phyloP scores from a whole-genome alignment of 2,888 invertebrate species.

The Rhorus exstirpatorius region DNA sequence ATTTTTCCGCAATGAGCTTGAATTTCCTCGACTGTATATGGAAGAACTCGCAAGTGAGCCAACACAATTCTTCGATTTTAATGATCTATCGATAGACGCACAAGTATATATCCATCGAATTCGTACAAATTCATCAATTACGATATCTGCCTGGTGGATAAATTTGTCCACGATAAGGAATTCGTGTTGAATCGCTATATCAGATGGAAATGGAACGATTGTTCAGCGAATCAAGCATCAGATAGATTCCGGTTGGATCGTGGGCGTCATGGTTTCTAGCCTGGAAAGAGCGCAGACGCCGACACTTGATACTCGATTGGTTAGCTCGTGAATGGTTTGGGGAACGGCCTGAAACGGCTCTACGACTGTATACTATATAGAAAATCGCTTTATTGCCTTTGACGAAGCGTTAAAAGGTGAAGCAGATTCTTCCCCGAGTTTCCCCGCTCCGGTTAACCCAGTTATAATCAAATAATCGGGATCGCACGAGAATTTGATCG shows the following conservation, averaged over 20 bases:
- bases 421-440: slow-evolving; percentile 52
- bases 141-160: too few relatives aligned
- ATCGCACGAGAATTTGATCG: too few relatives aligned
- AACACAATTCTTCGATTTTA: too few relatives aligned
- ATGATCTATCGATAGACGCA: too few relatives aligned
- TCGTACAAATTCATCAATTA: too few relatives aligned
- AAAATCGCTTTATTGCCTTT: slow-evolving; percentile 9
- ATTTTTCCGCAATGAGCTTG: too few relatives aligned
- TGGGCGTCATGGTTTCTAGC: slow-evolving; percentile 69
- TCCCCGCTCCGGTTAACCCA: slow-evolving; percentile 55
- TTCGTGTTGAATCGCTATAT: slow-evolving; percentile 3
- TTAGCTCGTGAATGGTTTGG: slow-evolving; percentile 21
- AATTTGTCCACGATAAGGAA: too few relatives aligned
- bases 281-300: slow-evolving; percentile 65
- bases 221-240: slow-evolving; percentile 55
- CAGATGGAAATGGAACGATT: slow-evolving; percentile 15
- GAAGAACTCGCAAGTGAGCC: too few relatives aligned
- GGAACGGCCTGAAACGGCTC: slow-evolving; percentile 41
- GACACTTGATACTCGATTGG: slow-evolving; percentile 48
- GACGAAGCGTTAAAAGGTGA: slow-evolving; percentile 8
- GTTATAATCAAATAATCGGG: background rate
- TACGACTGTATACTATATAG: slow-evolving; percentile 45
- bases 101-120: too few relatives aligned
- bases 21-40: too few relatives aligned
- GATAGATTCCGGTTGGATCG: slow-evolving; percentile 69